Percentiles rank a stretch among this genome's conserved stretches.
Evolutionary conservation across 2,797 vertebrate species (phyloP).

Genomic region (Chelidonichthys spinosus): DNA sequence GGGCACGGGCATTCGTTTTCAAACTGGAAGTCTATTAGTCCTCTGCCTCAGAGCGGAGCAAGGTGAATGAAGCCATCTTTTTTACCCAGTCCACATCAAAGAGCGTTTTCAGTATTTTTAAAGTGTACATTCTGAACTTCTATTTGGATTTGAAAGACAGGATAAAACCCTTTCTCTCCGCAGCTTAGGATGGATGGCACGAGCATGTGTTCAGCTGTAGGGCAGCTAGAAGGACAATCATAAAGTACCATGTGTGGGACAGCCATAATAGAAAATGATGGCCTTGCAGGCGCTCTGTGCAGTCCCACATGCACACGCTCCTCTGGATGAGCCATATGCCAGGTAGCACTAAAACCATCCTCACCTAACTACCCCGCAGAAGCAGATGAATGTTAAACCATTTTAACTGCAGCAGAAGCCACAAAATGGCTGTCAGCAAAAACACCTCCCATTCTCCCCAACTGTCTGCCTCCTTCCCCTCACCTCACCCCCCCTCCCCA

Average conservation of each 20-base stretch:
- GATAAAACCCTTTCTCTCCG: slow-evolving; percentile 4
- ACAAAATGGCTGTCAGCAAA: slow-evolving; percentile 88
- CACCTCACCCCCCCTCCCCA: slow-evolving; percentile 57
- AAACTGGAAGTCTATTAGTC: slow-evolving; percentile 31
- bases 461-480: slow-evolving; percentile 75
- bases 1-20: slow-evolving; percentile 25
- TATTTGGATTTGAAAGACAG: slow-evolving; percentile 13
- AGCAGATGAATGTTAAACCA: slow-evolving; percentile 83
- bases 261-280: slow-evolving; percentile 69
- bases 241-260: slow-evolving; percentile 59
- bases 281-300: slow-evolving; percentile 50
- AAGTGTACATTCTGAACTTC: slow-evolving; percentile 12
- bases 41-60: slow-evolving; percentile 21
- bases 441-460: slow-evolving; percentile 79
- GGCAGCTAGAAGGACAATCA: slow-evolving; percentile 55
- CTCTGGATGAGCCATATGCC: slow-evolving; percentile 68
- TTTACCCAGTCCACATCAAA: slow-evolving; percentile 34
- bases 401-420: slow-evolving; percentile 83
- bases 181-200: slow-evolving; percentile 20
- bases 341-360: slow-evolving; percentile 75
- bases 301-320: slow-evolving; percentile 35
- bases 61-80: slow-evolving; percentile 39
- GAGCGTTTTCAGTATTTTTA: slow-evolving; percentile 19
- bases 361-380: slow-evolving; percentile 71
- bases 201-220: slow-evolving; percentile 42